phyloP scores from a whole-genome alignment of 2,797 vertebrate species.

The Cichlasoma orientale region DNA sequence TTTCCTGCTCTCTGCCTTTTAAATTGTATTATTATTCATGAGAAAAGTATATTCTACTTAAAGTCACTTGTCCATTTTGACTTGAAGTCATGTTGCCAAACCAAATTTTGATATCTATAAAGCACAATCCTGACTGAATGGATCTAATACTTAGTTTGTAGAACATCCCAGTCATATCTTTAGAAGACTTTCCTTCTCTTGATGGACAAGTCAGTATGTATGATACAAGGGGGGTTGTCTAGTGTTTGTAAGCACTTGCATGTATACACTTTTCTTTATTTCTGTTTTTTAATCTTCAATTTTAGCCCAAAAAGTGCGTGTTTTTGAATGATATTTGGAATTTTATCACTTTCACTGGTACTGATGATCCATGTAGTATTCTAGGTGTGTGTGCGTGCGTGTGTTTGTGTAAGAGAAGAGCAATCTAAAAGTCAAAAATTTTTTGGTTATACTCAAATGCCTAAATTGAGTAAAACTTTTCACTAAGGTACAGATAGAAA shows the following conservation, averaged over 20 bases:
- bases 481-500: slow-evolving; percentile 35
- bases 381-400: slow-evolving; percentile 51
- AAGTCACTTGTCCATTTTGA: slow-evolving; percentile 22
- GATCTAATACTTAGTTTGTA: slow-evolving; percentile 51
- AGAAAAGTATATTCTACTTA: background rate
- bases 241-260: slow-evolving; percentile 78
- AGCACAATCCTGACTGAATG: slow-evolving; percentile 75
- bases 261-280: slow-evolving; percentile 68
- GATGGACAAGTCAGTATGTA: slow-evolving; percentile 79
- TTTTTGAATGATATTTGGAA: slow-evolving; percentile 69
- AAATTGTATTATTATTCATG: background rate
- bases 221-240: slow-evolving; percentile 66
- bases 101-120: slow-evolving; percentile 51
- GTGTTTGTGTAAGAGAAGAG: slow-evolving; percentile 62
- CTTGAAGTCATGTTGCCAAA: slow-evolving; percentile 32
- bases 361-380: slow-evolving; percentile 70
- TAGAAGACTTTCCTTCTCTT: slow-evolving; percentile 64
- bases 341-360: slow-evolving; percentile 68
- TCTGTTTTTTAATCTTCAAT: slow-evolving; percentile 61
- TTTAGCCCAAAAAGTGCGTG: slow-evolving; percentile 59
- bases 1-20: background rate
- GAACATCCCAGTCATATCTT: slow-evolving; percentile 68
- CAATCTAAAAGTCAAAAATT: slow-evolving; percentile 35
- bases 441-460: slow-evolving; percentile 32
- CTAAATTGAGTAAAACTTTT: slow-evolving; percentile 37